Percentiles rank a stretch among this genome's conserved stretches.
phyloP scores from a whole-genome alignment of 2,113 vertebrate genomes.

The Chinchilla lanigera region DNA sequence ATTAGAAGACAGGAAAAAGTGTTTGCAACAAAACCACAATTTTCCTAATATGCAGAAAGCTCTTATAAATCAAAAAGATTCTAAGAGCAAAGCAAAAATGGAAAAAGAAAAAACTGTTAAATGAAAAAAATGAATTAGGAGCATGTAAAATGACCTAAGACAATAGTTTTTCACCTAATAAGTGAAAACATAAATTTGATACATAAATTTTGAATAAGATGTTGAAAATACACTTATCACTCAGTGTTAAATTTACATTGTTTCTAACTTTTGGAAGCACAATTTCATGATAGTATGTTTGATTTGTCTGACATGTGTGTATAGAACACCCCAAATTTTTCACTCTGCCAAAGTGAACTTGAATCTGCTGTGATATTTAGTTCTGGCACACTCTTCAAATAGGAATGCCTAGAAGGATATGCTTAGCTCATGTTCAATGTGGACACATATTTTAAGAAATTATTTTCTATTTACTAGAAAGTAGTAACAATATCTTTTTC shows the following conservation, averaged over 20 bases:
- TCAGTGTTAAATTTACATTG: not conserved
- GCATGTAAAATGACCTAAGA: not conserved
- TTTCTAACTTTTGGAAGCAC: not conserved
- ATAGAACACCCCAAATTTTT: not conserved
- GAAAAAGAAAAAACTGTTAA: not conserved
- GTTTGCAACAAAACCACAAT: not conserved
- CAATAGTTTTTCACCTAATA: not conserved
- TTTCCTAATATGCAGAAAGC: not conserved
- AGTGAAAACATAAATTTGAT: not conserved
- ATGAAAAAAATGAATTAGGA: not conserved
- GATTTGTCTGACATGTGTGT: not conserved
- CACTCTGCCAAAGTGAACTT: not conserved
- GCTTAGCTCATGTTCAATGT: not conserved
- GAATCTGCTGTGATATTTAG: not conserved
- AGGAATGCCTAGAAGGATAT: not conserved
- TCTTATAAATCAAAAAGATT: not conserved
- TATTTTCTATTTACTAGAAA: not conserved
- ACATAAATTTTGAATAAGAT: not conserved
- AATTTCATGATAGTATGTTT: not conserved
- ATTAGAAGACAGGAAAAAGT: not conserved
- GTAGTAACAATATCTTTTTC: not conserved
- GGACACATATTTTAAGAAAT: not conserved
- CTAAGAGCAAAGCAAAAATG: not conserved
- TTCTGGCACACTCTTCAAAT: not conserved
- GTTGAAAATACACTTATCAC: not conserved